phyloP scores from a whole-genome alignment of 2,888 invertebrate species.

The Morpho helenor region DNA sequence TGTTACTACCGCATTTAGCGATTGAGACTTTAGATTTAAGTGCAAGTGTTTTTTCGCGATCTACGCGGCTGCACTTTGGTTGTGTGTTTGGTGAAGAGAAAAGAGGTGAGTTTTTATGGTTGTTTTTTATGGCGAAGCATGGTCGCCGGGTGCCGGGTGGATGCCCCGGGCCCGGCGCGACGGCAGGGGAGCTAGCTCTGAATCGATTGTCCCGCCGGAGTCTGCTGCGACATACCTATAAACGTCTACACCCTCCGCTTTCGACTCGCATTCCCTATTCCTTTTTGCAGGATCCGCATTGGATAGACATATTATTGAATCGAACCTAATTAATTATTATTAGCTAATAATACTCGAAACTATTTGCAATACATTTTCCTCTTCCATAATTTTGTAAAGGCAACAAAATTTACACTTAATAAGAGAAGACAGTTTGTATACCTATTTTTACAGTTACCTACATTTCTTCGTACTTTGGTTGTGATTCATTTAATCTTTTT shows the following conservation, averaged over 20 bases:
- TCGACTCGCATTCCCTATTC: slow-evolving; percentile 42
- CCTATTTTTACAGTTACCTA: too few species aligned
- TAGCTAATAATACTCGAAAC: too few species aligned
- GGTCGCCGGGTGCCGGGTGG: slow-evolving; percentile 40
- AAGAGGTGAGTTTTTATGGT: slow-evolving; percentile 67
- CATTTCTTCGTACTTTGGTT: too few species aligned
- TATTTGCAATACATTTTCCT: too few species aligned
- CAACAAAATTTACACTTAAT: too few species aligned
- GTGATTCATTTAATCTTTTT: too few species aligned
- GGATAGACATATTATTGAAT: neutral
- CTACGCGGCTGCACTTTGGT: slow-evolving; percentile 64
- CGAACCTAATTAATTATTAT: too few species aligned
- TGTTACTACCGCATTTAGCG: slow-evolving; percentile 42
- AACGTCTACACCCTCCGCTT: slow-evolving; percentile 53
- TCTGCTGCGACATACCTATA: slow-evolving; percentile 36
- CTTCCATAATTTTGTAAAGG: too few species aligned
- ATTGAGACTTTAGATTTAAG: slow-evolving; percentile 48
- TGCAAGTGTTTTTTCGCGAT: slow-evolving; percentile 70
- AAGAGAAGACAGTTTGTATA: too few species aligned
- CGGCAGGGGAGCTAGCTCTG: slow-evolving; percentile 56
- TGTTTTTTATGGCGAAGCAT: slow-evolving; percentile 35
- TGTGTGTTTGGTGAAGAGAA: slow-evolving; percentile 63
- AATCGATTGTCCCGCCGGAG: slow-evolving; percentile 65
- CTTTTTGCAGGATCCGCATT: slow-evolving; percentile 46
- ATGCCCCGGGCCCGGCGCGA: slow-evolving; percentile 40